phyloP scores from a whole-genome alignment of 92 coral and sea anemone genomes.

The Epizoanthus illoricatus region DNA sequence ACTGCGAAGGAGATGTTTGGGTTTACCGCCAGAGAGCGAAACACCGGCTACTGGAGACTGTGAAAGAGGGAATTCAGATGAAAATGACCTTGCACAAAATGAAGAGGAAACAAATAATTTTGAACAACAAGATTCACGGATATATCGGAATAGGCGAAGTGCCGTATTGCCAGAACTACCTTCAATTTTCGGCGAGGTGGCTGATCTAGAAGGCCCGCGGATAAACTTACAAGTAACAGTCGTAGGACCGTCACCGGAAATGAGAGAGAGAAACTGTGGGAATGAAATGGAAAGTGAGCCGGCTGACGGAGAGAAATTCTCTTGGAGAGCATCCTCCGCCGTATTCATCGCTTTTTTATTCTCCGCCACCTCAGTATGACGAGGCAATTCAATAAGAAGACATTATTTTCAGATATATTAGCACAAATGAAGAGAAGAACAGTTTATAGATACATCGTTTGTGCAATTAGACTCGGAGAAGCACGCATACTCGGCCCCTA shows the following conservation, averaged over 20 bases:
- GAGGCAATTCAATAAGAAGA: conserved; percentile 9
- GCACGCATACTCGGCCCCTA: neutral
- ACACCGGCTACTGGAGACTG: neutral
- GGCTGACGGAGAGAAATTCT: neutral
- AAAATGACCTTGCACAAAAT: neutral
- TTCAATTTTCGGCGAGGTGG: neutral
- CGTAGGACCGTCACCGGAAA: neutral
- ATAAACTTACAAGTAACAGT: conserved; percentile 5
- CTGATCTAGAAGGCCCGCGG: conserved; percentile 1
- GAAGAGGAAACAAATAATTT: neutral
- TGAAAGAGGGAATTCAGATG: neutral
- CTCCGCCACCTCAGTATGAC: conserved; percentile 28
- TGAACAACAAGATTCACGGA: conserved; percentile 23
- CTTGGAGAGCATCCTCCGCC: conserved; percentile 11
- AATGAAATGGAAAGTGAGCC: neutral
- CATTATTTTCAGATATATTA: neutral
- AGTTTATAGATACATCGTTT: neutral
- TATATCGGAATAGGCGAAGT: conserved; percentile 38
- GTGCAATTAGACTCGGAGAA: neutral
- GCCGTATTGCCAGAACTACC: neutral
- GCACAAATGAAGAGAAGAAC: neutral
- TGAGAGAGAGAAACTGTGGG: neutral
- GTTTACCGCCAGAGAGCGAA: neutral
- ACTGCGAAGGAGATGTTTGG: conserved; percentile 17
- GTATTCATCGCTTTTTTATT: conserved; percentile 19